Conservation (phyloP, 2,888 invertebrate genomes). For the Panorpa germanica region DNA sequence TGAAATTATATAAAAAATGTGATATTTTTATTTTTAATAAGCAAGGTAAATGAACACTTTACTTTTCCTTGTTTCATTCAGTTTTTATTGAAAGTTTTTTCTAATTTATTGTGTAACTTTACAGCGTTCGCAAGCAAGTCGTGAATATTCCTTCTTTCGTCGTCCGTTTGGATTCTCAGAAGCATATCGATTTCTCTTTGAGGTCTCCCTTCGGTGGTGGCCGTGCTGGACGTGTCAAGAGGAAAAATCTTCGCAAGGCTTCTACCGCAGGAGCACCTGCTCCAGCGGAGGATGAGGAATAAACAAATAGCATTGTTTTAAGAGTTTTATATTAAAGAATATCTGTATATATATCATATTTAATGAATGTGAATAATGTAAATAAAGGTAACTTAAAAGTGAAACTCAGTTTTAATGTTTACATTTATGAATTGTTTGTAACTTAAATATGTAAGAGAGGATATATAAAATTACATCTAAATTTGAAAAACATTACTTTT, state of each 20-base stretch:
- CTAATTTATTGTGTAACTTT: slow-evolving; percentile 18
- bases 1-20: slow-evolving; percentile 21
- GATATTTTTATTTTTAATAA: neutral
- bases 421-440: too few species aligned
- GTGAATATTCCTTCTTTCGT: slow-evolving; percentile 97
- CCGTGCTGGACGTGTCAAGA: slow-evolving; percentile 97
- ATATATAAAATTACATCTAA: too few species aligned
- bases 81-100: slow-evolving; percentile 10
- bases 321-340: too few species aligned
- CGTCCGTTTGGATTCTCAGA: slow-evolving; percentile 92
- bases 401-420: too few species aligned
- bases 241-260: slow-evolving; percentile 95
- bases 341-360: too few species aligned
- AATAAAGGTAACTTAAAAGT: too few species aligned
- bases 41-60: slow-evolving; percentile 9
- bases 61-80: slow-evolving; percentile 14
- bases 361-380: too few species aligned
- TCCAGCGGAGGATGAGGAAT: slow-evolving; percentile 76
- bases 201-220: slow-evolving; percentile 99
- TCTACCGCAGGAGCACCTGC: slow-evolving; percentile 60
- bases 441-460: too few species aligned
- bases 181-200: slow-evolving; percentile 93
- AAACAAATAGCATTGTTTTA: too few species aligned
- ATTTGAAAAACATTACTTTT: too few species aligned
- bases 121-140: slow-evolving; percentile 94